Evolutionary conservation across 2,888 invertebrate genomes (phyloP), one percentile per base, ranked within the genome.

Genomic region (Drosophila planitibia): DNA sequence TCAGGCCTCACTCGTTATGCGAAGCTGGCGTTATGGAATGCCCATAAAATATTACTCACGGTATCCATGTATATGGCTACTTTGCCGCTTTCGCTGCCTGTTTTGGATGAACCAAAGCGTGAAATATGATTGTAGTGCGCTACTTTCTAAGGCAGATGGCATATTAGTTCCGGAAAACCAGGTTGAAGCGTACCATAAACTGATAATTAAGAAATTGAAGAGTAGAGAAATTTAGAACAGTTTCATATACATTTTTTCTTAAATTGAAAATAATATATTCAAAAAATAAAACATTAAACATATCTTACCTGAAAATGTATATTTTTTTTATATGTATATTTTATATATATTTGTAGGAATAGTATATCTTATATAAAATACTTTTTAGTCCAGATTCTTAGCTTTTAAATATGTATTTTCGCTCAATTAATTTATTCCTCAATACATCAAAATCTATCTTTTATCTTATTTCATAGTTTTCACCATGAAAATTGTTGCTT

Each of bases 101-200:
- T 74, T 85, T 75, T 76, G 81, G 62, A 72, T 80, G 89, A 82
- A 85, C 71, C 82, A 82, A 85, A 82, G 89, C 90, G 87, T 90
- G 89, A 89, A 87, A 87, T 87, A 90, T 87, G 89, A 89, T 90
- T 87, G 84, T 76, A 53, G 3, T 73, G 75, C 89, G 68, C 74
- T 86, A 63, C 77, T 41, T 2, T 0, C 1, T 0, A 6, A 14
- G 14, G 4, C 9, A 0, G 4, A 25, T 47, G 63, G 73, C 51
- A 52, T 82, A 72, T 76, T 25, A 44, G 60, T 47, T 44, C 0
- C 12, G 19, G 9, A 6, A 25, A 14, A n/a, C 10, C 3, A 12
- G 12, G 2, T 19, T 28, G 28, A 51, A 19, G 10, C 3, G 28
- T 28, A 5, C 3, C 19, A 5, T 16, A 10, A 28, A 1, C 19